phyloP scores from a whole-genome alignment of 2,888 invertebrate species.

The Lasioglossum villosulum region DNA sequence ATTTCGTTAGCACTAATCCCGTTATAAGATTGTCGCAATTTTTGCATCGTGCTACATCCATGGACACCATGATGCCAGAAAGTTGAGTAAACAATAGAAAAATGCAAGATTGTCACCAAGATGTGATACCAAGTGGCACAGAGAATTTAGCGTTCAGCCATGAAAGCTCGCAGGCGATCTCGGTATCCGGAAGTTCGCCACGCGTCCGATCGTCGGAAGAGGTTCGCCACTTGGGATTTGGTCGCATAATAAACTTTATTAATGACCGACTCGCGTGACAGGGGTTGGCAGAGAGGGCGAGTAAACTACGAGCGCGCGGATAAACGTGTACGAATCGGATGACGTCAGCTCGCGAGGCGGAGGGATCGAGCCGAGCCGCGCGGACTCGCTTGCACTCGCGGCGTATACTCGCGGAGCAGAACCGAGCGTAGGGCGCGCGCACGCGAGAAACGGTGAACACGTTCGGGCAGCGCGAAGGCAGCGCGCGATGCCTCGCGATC shows the following conservation, averaged over 20 bases:
- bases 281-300: conserved; percentile 36
- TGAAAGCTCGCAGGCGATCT: background rate
- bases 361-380: conserved; percentile 29
- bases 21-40: too few relatives aligned
- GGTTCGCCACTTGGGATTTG: conserved; percentile 29
- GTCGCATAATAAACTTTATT: conserved; percentile 72
- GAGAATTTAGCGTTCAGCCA: background rate
- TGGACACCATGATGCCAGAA: too few relatives aligned
- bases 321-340: conserved; percentile 67
- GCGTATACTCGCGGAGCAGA: conserved; percentile 31
- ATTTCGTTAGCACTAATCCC: too few relatives aligned
- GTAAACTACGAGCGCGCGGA: conserved; percentile 36
- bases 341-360: conserved; percentile 74
- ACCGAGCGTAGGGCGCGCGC: conserved; percentile 29
- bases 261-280: conserved; percentile 66
- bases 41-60: too few relatives aligned
- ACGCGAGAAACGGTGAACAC: conserved; percentile 65
- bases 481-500: conserved; percentile 53
- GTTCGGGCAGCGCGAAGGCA: conserved; percentile 46
- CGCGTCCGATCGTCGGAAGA: conserved; percentile 24
- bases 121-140: background rate
- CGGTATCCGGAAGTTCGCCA: conserved; percentile 20
- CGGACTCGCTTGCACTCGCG: conserved; percentile 44
- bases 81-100: too few relatives aligned
- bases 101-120: background rate